Base-by-base conservation (phyloP, 2,797 vertebrate species). In the Sarcoramphus papa region DNA sequence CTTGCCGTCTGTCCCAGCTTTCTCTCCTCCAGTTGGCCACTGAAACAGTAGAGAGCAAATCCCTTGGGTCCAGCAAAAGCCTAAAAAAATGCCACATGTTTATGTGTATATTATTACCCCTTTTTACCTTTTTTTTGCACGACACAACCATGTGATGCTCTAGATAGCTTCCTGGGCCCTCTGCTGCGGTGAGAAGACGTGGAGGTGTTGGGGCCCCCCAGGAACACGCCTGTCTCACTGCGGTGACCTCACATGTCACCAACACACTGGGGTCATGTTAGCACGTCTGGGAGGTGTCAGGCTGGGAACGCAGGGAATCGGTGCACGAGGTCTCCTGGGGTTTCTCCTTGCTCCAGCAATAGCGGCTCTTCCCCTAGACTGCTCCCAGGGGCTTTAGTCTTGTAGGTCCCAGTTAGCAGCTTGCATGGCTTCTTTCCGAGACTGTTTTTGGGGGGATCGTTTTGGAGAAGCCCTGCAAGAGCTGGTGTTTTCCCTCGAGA, bases 261-360 rank as follows among this genome's bases (percentile, higher is more conserved):
- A 3, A 31, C 79, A 76, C 1, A 0, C 53, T 33, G 70, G 35
- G 64, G 40, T 85, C 45, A 33, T 0, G 0, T 77, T 74, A 41
- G 53, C 56, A 37, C 12, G 2, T 78, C 69, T 60, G 69, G 59
- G 47, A 90, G 45, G 48, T 77, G 78, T 83, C 17, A 2, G 82
- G 53, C 65, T 94, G 93, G 76, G 93, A 96, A 75, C 3, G 0
- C 1, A 7, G 27, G 56, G 15, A n/a, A 14, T 65, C 2, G 1
- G 10, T 79, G 64, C 68, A 23, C 0, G 1, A 30, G 65, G 17
- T 30, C 68, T 88, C 60, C 41, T 23, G 15, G 51, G 43, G 8
- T 47, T 81, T 92, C 65, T 92, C 33, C 23, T 48, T 37, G 53
- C 27, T 76, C 74, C 59, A 37, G 67, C 85, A 87, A 24, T 60